A percentile compares a stretch with the other conserved stretches of the same genome.
These are phyloP conservation scores for Callipepla squamata DNA, from an alignment of 2,113 vertebrate species.

Conservation along the genomic window DNA sequence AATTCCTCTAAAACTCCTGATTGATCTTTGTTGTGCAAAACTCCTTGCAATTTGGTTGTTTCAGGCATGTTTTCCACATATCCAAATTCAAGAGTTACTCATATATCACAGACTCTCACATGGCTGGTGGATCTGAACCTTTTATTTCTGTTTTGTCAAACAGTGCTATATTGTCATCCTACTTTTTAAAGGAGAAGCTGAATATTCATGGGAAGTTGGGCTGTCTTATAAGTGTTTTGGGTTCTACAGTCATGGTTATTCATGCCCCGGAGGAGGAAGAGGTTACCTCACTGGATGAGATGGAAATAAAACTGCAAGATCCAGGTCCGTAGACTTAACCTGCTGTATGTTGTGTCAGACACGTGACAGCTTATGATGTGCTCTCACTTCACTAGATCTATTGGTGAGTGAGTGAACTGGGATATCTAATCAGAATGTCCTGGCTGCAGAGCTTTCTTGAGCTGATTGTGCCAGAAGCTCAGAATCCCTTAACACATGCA, in stretches of 20 bases:
- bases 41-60: background rate
- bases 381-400: background rate
- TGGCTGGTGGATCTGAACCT: background rate
- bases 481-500: background rate
- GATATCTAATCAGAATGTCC: background rate
- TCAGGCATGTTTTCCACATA: background rate
- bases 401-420: background rate
- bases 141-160: slow-evolving; percentile 8
- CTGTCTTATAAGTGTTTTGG: slow-evolving; percentile 80
- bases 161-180: slow-evolving; percentile 83
- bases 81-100: background rate
- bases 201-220: slow-evolving; percentile 87
- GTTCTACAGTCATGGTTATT: slow-evolving; percentile 84
- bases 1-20: background rate
- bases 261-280: slow-evolving; percentile 83
- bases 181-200: slow-evolving; percentile 82
- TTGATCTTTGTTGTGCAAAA: background rate
- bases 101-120: fast-evolving
- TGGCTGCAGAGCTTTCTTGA: background rate
- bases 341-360: background rate
- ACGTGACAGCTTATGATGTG: too few species aligned
- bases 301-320: slow-evolving; percentile 83
- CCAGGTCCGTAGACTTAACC: slow-evolving; percentile 76
- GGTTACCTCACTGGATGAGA: slow-evolving; percentile 80
- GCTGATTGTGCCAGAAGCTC: background rate